Base-by-base conservation (phyloP, 2,113 vertebrate species). In the Myanophis thanlyinensis region DNA sequence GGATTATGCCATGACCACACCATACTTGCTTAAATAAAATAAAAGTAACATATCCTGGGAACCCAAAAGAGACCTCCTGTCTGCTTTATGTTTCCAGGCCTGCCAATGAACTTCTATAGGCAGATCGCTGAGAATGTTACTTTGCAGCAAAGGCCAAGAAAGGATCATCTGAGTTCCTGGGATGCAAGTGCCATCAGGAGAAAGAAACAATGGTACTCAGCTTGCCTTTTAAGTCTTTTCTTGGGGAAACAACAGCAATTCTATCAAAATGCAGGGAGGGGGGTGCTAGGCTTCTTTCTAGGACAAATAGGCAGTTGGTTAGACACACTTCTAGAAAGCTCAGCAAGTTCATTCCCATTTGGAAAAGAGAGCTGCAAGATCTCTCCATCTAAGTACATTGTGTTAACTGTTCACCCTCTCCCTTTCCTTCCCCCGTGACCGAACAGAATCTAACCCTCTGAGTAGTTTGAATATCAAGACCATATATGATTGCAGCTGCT, bases 351-450 rank as follows among this genome's bases (percentile, higher is more conserved):
- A 87, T 51, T 51, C 85, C 48, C 85, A 51, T 49, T 87, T 87
- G 27, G 8, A 86, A 86, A 49, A 87, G 10, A 51, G 30, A 87
- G 35, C 35, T 80, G 73, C 73, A 52, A 87, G 48, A 51, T 20
- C 48, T 51, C 30, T 51, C 46, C 48, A 20, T 87, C 47, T 35
- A 87, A 49, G 47, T 87, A 87, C 30, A 87, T 87, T 51, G 27
- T 35, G 30, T 51, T 51, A 87, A 87, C 85, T 87, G 47, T 87
- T 40, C 67, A 40, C 35, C 0, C 67, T 20, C 73, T 22, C 7
- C 35, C 3, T 3, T 5, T 12, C 20, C 4, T 0, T 3, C 11
- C n/a, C 25, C 46, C 27, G 0, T 15, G 27, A 87, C 49, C 0
- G 30, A 53, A 25, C 87, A 88, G 51, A 88, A 54, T 53, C 52